Base-by-base conservation (phyloP, 2,888 invertebrate genomes). In the Bhutanitis thaidina region DNA sequence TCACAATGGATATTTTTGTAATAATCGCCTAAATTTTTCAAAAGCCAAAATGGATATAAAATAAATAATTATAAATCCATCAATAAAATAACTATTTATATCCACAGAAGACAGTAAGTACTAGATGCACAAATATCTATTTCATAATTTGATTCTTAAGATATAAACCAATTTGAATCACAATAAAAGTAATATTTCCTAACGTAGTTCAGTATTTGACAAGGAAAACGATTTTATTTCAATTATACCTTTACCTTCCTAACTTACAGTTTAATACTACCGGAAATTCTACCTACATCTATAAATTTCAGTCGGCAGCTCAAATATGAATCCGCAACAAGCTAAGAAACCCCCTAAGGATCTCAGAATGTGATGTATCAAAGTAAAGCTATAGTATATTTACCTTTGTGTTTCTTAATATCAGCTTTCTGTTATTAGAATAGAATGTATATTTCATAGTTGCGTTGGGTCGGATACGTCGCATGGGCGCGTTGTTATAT, bases 301-400 rank as follows among this genome's bases (percentile, higher is more conserved):
- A 80, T 80, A 78, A 77, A 80, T 77, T 74, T 75, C 67, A 77
- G 70, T 71, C 75, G 77, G 77, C 69, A 76, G 76, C 79, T 83
- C 79, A 81, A 84, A 88, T 85, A 84, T 85, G 86, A 87, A 84
- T 85, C 81, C 84, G 74, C 79, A 86, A 84, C 85, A 82, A 82
- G 79, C 81, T 80, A 85, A 86, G 86, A 85, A 83, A 83, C 83
- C 86, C 86, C 88, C 87, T 78, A 59, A 83, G 87, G 87, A 87
- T 84, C 82, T 77, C 70, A 67, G 69, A 69, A 76, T 77, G 70
- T 74, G 75, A 77, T 75, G 72, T 75, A 71, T 61, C 49, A 55
- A 61, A 68, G 54, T 52, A 56, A 62, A 60, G 62, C 54, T 62
- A 54, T 54, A 53, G 56, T 54, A 64, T 43, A 35, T 52, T 50